A percentile compares a stretch with the other conserved stretches of the same genome.
phyloP scores from a whole-genome alignment of 2,888 invertebrate genomes.

The Morpho achilles region DNA sequence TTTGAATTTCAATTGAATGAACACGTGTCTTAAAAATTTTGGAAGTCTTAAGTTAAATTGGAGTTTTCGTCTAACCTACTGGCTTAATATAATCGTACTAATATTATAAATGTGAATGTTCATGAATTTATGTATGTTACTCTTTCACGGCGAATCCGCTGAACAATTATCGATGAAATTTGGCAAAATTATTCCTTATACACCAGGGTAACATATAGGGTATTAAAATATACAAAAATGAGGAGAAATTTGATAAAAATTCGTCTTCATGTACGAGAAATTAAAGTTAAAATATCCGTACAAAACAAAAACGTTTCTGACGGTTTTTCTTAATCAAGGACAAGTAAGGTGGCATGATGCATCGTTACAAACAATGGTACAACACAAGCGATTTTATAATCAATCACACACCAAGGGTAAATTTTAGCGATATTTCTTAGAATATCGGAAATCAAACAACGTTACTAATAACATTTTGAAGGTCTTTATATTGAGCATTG shows the following conservation, averaged over 20 bases:
- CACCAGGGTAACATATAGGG: no score
- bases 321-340: background rate
- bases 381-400: slow-evolving; percentile 9
- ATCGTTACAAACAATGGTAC: slow-evolving; percentile 4
- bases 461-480: background rate
- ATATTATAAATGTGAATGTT: no score
- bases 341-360: background rate
- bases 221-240: background rate
- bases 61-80: no score
- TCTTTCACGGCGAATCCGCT: no score
- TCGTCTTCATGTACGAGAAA: background rate
- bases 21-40: no score
- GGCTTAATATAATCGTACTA: no score
- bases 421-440: slow-evolving; percentile 10
- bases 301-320: background rate
- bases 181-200: no score
- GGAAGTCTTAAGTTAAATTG: no score
- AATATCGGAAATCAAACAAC: slow-evolving; percentile 4
- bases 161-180: no score
- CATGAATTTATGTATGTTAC: no score
- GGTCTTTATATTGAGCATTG: slow-evolving; percentile 1
- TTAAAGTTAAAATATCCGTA: background rate
- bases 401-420: slow-evolving; percentile 19
- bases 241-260: background rate
- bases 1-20: no score